Evolutionary conservation across 2,113 vertebrate genomes (phyloP), one percentile per base, ranked within the genome.

Genomic region (Scytalopus superciliaris): DNA sequence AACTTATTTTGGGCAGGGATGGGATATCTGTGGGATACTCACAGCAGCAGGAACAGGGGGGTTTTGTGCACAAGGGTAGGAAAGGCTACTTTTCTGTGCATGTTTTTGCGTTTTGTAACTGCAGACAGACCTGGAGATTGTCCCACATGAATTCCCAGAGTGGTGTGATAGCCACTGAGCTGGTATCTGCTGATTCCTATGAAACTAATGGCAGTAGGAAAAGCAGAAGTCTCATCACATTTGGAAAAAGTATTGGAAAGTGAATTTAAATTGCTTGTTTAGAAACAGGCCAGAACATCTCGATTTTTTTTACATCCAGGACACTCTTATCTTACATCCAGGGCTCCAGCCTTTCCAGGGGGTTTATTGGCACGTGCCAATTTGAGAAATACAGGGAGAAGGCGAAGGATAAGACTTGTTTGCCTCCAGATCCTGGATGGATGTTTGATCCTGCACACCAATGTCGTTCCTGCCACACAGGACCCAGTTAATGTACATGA

Each of bases 101-200:
- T 81, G 81, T 66, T 62, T 89, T 77, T 77, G 60, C 69, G 75
- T 80, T 78, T 35, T 3, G 4, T 53, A 83, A 64, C 52, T 84
- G 78, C 93, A 93, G 88, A 68, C 53, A 49, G 44, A 47, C 45
- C 56, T 72, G 68, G 73, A 57, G 53, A 47, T 84, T 94, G 63
- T 66, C 31, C 60, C n/a, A 12, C 12, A 5, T 53, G 67, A 56
- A 82, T 87, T 77, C 84, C 35, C 40, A 53, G 40, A 81, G n/a
- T 15, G 14, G 18, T 62, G 14, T 24, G 24, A 45, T 35, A 76
- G 19, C 19, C 31, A 37, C 14, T 39, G 64, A 67, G 33, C 47
- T 74, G 12, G 33, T 45, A 1, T 44, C 80, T 27, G 30, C 19
- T 67, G 28, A 45, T 24, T 57, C 8, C 22, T 15, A 5, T 0